Evolutionary conservation across 2,888 invertebrate genomes (phyloP).

Genomic region (Tuberolachnus salignus): DNA sequence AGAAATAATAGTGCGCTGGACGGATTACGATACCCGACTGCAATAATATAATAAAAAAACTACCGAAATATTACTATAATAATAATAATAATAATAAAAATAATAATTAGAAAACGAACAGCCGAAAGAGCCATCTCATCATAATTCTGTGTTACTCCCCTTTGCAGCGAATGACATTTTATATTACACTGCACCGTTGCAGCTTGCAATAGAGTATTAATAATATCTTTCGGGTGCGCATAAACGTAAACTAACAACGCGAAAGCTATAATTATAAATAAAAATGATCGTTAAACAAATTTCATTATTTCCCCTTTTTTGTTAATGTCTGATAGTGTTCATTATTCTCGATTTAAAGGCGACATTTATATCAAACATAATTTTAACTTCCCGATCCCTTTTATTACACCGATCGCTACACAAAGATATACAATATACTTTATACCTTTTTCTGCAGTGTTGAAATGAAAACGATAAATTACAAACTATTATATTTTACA

Average conservation of each 20-base stretch:
- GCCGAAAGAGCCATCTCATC: constrained; percentile 33
- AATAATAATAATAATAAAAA: too few species aligned
- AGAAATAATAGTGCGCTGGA: not conserved
- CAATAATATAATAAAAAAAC: too few species aligned
- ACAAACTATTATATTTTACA: not conserved
- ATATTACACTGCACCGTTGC: too few species aligned
- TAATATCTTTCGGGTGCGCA: constrained; percentile 30
- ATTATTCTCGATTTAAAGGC: constrained; percentile 51
- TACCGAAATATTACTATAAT: too few species aligned
- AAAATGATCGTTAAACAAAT: constrained; percentile 50
- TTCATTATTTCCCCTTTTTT: constrained; percentile 36
- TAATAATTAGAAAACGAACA: constrained; percentile 26
- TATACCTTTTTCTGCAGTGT: constrained; percentile 6
- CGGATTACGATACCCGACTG: constrained; percentile 7
- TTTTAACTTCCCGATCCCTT: constrained; percentile 45
- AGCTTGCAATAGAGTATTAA: not conserved
- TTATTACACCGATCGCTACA: constrained; percentile 18
- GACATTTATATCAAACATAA: constrained; percentile 43
- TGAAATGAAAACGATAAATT: constrained; percentile 48
- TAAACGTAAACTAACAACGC: constrained; percentile 47
- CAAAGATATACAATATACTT: constrained; percentile 15
- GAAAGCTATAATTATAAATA: constrained; percentile 45
- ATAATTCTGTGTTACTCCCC: constrained; percentile 12
- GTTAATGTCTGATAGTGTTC: constrained; percentile 26
- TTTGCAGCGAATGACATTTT: not conserved